Conservation (phyloP, 2,113 vertebrate genomes). For the Halichoerus grypus region DNA sequence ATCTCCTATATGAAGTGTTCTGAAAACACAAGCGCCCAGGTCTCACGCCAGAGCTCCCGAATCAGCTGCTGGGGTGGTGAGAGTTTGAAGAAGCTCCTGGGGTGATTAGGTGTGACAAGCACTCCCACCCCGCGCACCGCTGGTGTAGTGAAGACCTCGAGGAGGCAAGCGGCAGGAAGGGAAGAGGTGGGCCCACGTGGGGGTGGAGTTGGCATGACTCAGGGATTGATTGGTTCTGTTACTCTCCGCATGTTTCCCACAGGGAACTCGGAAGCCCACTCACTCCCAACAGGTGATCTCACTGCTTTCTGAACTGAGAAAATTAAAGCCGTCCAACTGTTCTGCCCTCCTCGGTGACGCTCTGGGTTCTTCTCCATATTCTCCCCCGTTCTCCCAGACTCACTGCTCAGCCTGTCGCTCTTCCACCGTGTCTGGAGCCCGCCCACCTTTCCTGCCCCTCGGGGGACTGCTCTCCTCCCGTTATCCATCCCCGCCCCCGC, state of each 20-base stretch:
- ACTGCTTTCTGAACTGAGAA: background rate
- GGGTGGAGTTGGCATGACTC: background rate
- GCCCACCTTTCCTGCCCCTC: background rate
- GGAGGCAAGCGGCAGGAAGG: background rate
- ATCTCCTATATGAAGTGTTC: background rate
- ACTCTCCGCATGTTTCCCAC: background rate
- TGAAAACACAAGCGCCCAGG: background rate
- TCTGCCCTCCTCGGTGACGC: background rate
- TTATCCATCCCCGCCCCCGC: background rate
- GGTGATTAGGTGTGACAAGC: background rate
- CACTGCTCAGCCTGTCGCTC: background rate
- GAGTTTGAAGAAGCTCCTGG: background rate
- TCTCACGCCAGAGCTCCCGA: background rate
- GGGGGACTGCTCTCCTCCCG: background rate
- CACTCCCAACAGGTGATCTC: background rate
- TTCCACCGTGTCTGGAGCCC: background rate
- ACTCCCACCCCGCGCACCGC: accelerated
- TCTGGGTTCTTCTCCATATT: background rate
- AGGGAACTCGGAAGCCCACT: background rate
- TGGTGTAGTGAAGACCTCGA: background rate
- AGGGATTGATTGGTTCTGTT: background rate
- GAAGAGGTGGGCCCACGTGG: background rate
- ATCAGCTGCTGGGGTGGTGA: background rate
- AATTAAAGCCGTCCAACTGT: background rate
- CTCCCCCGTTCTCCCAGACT: background rate